A percentile compares a stretch with the other conserved stretches of the same genome.
Conservation (phyloP, 2,113 vertebrate species). For the Nettapus auritus region DNA sequence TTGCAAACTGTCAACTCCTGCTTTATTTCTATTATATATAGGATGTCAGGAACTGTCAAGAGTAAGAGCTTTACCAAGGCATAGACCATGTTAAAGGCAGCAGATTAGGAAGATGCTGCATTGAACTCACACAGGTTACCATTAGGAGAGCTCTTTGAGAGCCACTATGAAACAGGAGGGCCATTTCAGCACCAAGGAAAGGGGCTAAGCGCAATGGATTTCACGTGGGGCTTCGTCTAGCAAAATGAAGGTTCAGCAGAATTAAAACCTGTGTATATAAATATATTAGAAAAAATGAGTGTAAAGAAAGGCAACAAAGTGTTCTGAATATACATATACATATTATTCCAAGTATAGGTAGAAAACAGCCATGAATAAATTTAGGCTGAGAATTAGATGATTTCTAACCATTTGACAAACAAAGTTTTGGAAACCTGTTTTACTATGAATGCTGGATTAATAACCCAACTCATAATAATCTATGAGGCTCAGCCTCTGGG, state of each 20-base stretch:
- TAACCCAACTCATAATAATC: neutral
- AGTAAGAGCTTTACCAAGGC: neutral
- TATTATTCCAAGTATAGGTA: neutral
- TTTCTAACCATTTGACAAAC: neutral
- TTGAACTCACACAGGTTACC: rapidly evolving
- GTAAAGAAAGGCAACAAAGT: neutral
- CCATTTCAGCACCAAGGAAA: neutral
- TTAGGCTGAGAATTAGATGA: neutral
- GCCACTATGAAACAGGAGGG: neutral
- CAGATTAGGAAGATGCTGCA: neutral
- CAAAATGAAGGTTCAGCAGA: neutral
- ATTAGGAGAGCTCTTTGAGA: neutral
- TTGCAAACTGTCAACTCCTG: constrained; percentile 39
- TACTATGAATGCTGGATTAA: neutral
- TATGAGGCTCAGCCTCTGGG: neutral
- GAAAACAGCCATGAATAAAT: neutral
- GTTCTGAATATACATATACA: neutral
- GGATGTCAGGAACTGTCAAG: constrained; percentile 41
- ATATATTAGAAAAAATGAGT: neutral
- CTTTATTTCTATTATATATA: neutral
- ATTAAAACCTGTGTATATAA: neutral
- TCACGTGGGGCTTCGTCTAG: rapidly evolving
- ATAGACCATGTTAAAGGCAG: neutral
- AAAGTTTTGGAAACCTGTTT: neutral
- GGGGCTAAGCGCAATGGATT: neutral